A percentile compares a stretch with the other conserved stretches of the same genome.
Conservation (phyloP, 1,140 invertebrate species). For the Antheraea mylitta region DNA sequence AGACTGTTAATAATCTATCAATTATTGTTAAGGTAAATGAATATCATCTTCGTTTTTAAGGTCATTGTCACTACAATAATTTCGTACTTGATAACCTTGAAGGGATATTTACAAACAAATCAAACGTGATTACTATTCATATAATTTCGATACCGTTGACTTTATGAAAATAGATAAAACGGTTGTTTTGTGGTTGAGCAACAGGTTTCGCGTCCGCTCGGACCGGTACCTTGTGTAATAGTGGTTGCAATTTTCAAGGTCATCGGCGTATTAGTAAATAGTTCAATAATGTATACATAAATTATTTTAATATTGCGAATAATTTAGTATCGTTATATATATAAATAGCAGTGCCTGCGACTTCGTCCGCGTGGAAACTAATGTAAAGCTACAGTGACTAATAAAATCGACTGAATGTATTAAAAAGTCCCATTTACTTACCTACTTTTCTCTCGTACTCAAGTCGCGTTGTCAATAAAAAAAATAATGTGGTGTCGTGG, state of each 20-base stretch:
- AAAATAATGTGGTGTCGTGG: too few relatives aligned
- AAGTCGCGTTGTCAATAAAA: too few relatives aligned
- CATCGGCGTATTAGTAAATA: not conserved
- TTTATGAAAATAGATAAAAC: not conserved
- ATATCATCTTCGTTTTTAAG: not conserved
- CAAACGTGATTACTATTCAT: not conserved
- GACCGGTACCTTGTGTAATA: slow-evolving; percentile 3
- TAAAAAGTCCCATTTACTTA: too few relatives aligned
- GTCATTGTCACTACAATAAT: not conserved
- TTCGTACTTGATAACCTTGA: not conserved
- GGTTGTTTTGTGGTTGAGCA: not conserved
- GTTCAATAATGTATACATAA: not conserved
- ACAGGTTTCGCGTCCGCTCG: not conserved
- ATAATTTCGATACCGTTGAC: not conserved
- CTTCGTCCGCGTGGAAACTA: too few relatives aligned
- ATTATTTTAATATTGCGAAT: not conserved
- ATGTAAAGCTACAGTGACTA: too few relatives aligned
- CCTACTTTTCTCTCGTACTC: too few relatives aligned
- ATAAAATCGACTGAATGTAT: too few relatives aligned
- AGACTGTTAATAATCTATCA: too few relatives aligned
- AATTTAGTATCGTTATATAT: not conserved
- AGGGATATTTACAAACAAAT: not conserved
- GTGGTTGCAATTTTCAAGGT: slow-evolving; percentile 4
- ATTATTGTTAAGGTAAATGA: too few relatives aligned
- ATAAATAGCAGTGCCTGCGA: too few relatives aligned